Base-by-base conservation (phyloP, 2,888 invertebrate genomes). In the Drosophila infuscata region DNA sequence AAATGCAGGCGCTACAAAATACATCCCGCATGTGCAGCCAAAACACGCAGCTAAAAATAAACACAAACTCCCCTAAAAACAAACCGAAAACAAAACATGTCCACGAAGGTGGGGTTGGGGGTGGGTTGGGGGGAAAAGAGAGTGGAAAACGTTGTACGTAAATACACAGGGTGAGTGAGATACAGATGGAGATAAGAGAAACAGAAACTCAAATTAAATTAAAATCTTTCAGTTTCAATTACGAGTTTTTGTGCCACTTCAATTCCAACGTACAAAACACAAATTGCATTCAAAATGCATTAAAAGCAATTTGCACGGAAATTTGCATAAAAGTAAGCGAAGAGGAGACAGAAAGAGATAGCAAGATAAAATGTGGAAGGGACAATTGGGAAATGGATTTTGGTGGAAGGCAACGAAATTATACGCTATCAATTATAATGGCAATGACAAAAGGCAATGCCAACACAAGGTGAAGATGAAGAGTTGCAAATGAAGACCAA, bases 251-350 rank as follows among this genome's bases (percentile, higher is more conserved):
- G 89, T 89, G 74, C 81, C 84, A 88, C 90, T 90, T 90, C 89
- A 88, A 88, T 88, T 85, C 81, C 86, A 81, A 79, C 75, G 88
- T 85, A 89, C 85, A 86, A 86, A 86, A 89, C 89, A 86, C 90
- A 88, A 90, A 90, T 90, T 90, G 90, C 89, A 90, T 89, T 89
- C 89, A 81, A 90, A 88, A 88, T 88, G 89, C 90, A 88, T 88
- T 90, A 89, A 88, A 90, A 90, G 90, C 90, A 88, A 90, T 86
- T 88, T 88, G 88, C 89, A 88, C 82, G 80, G 83, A 90, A 88
- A 88, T 89, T 89, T 83, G 82, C 83, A 90, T 87, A 85, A 90
- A 90, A 89, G 74, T 74, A 61, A 71, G 69, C 62, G 64, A 58
- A 64, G 58, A 66, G 58, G 59, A 70, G 71, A 51, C 64, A 59